Conservation (phyloP, 2,888 invertebrate species). For the Anthoptus insignis region DNA sequence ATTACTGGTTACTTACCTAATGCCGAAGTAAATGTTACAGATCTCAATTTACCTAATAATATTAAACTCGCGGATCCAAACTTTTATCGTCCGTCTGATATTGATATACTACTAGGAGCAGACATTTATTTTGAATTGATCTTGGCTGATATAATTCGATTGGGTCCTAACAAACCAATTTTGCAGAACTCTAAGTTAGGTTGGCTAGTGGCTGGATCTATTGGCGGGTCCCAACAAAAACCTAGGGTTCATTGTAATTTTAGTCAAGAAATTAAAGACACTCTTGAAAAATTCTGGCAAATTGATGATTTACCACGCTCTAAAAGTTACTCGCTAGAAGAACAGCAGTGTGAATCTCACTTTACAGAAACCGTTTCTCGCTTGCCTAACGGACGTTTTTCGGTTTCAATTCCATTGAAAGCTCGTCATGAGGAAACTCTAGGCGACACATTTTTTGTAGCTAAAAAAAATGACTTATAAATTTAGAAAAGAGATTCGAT, state of each 20-base stretch:
- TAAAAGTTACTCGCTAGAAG: neutral
- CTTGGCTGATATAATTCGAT: neutral
- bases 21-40: neutral
- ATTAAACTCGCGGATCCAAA: slow-evolving; percentile 14
- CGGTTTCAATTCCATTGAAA: neutral
- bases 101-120: slow-evolving; percentile 3
- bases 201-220: slow-evolving; percentile 20
- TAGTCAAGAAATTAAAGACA: slow-evolving; percentile 12
- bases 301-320: neutral
- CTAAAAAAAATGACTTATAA: neutral
- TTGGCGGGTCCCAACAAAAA: neutral
- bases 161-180: slow-evolving; percentile 4
- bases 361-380: neutral
- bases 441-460: neutral
- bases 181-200: slow-evolving; percentile 15
- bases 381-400: neutral
- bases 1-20: neutral
- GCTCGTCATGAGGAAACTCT: neutral
- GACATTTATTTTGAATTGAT: neutral
- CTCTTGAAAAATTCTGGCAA: slow-evolving; percentile 7
- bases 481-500: neutral
- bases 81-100: slow-evolving; percentile 10
- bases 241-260: slow-evolving; percentile 17
- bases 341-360: neutral
- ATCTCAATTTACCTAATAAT: slow-evolving; percentile 6